These are phyloP conservation scores for Eupsittula cactorum DNA, from an alignment of 2,113 vertebrate genomes.

Conservation along the genomic window DNA sequence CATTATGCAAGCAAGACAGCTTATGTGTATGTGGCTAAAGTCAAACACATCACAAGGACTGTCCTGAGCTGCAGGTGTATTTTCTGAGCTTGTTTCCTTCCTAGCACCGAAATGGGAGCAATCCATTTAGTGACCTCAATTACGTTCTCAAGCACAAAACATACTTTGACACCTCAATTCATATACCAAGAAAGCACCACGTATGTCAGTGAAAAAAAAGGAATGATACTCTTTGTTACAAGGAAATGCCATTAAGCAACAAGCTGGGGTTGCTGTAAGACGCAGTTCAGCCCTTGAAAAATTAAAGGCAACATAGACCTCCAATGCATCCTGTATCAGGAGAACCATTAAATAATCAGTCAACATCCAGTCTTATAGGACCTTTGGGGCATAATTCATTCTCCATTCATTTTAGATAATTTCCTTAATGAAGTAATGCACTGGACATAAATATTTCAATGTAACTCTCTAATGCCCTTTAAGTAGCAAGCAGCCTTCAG, in stretches of 20 bases:
- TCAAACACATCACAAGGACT: not conserved
- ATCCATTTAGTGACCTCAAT: not conserved
- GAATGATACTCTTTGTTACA: not conserved
- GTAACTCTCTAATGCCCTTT: slow-evolving; percentile 30
- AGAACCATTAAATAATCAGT: slow-evolving; percentile 57
- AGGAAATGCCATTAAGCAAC: slow-evolving; percentile 32
- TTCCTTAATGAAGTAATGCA: slow-evolving; percentile 68
- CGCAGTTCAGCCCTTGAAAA: slow-evolving; percentile 42
- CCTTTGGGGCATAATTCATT: slow-evolving; percentile 61
- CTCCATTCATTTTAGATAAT: slow-evolving; percentile 71
- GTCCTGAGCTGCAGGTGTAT: not conserved
- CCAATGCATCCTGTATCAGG: slow-evolving; percentile 40
- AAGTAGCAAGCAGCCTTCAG: slow-evolving; percentile 38
- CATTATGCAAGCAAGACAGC: not conserved
- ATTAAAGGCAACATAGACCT: slow-evolving; percentile 57
- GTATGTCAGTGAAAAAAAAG: not conserved
- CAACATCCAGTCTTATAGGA: slow-evolving; percentile 46
- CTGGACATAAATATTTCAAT: slow-evolving; percentile 74
- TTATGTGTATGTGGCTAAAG: not conserved
- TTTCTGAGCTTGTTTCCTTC: not conserved
- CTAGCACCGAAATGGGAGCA: fast-evolving
- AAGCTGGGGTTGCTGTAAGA: not conserved
- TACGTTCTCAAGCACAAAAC: not conserved
- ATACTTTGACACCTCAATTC: not conserved
- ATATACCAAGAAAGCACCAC: not conserved